Percentiles rank a stretch among this genome's conserved stretches.
phyloP scores from a whole-genome alignment of 2,113 vertebrate species.

The Oceanodroma tethys region DNA sequence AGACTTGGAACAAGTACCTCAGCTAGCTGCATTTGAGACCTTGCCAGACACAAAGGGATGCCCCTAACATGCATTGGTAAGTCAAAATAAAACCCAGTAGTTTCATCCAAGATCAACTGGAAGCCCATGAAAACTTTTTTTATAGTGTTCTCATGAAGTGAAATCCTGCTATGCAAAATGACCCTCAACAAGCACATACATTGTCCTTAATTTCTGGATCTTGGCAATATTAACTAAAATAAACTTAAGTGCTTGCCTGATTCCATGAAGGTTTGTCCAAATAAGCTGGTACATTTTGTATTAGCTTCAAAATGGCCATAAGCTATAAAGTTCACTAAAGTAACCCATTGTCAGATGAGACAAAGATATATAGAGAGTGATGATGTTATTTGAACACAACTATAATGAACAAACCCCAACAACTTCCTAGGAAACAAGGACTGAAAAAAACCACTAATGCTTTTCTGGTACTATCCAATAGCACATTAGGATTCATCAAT shows the following conservation, averaged over 20 bases:
- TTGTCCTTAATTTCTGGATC: neutral
- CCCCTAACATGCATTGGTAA: neutral
- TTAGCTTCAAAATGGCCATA: neutral
- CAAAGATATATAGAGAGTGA: neutral
- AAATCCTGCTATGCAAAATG: neutral
- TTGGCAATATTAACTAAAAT: neutral
- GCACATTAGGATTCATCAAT: neutral
- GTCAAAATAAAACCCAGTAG: neutral
- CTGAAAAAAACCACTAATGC: neutral
- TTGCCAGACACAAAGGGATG: neutral
- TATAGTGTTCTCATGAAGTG: neutral
- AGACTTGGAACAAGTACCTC: neutral
- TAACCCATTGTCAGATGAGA: neutral
- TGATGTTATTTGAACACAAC: neutral
- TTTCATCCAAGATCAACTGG: neutral
- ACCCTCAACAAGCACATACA: neutral
- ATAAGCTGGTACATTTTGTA: neutral
- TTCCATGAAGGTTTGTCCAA: neutral
- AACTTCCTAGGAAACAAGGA: neutral
- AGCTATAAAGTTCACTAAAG: neutral
- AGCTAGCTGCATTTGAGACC: neutral
- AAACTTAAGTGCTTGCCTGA: neutral
- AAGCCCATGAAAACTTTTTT: neutral
- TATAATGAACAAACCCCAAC: neutral
- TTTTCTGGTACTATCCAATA: neutral